Evolutionary conservation across 2,113 vertebrate genomes (phyloP).

Genomic region (Pyxicephalus adspersus): DNA sequence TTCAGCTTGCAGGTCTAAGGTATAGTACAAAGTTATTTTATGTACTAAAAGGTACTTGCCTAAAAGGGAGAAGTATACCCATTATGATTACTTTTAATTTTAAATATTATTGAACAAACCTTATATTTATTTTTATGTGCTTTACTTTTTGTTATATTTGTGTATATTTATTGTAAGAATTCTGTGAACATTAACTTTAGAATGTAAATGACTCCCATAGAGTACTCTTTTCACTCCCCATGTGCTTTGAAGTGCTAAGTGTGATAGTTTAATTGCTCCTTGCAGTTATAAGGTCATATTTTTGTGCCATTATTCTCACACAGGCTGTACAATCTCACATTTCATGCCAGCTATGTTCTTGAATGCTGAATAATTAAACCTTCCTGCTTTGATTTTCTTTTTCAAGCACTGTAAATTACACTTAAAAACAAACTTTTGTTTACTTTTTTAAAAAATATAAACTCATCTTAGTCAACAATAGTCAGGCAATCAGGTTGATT

Average conservation of each 20-base stretch:
- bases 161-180: neutral
- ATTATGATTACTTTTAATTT: too few relatives aligned
- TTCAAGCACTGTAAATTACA: constrained; percentile 30
- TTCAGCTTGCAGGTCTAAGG: too few relatives aligned
- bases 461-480: too few relatives aligned
- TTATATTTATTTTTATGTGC: neutral
- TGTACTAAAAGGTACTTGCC: too few relatives aligned
- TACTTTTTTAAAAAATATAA: constrained; percentile 3
- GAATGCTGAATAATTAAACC: constrained; percentile 42
- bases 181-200: neutral
- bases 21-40: too few relatives aligned
- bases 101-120: too few relatives aligned
- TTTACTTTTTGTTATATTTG: neutral
- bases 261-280: constrained; percentile 37
- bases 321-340: constrained; percentile 23
- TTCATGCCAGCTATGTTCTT: constrained; percentile 26
- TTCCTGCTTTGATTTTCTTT: constrained; percentile 35
- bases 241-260: constrained; percentile 28
- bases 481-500: too few relatives aligned
- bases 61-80: too few relatives aligned
- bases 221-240: neutral
- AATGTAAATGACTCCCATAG: constrained; percentile 12
- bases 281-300: constrained; percentile 35
- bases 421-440: constrained; percentile 26
- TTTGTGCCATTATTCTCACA: constrained; percentile 37